phyloP scores from a whole-genome alignment of 2,797 vertebrate genomes.

The Tadarida brasiliensis region DNA sequence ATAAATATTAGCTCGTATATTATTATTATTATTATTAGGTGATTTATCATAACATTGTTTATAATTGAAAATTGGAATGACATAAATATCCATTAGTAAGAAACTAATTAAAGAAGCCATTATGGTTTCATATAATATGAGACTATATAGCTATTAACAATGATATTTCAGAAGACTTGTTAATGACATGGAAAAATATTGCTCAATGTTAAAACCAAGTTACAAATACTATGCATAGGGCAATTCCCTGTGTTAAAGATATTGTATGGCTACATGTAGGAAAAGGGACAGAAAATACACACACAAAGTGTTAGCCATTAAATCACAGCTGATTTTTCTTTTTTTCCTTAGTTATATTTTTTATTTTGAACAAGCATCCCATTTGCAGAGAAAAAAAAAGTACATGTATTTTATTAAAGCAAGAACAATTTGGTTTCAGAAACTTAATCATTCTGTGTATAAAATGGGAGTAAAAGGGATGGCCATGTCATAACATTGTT shows the following conservation, averaged over 20 bases:
- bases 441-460: not conserved
- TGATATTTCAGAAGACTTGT: not conserved
- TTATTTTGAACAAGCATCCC: not conserved
- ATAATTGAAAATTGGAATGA: constrained; percentile 50
- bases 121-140: constrained; percentile 7
- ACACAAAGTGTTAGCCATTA: not conserved
- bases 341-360: not conserved
- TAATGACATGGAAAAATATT: not conserved
- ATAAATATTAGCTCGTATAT: constrained; percentile 28
- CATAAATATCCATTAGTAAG: constrained; percentile 12
- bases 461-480: not conserved
- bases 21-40: not conserved
- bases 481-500: not conserved
- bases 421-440: not conserved
- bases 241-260: not conserved
- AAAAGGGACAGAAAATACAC: not conserved
- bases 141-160: not conserved
- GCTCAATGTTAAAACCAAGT: not conserved
- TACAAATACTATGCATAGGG: not conserved
- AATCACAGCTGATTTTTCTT: not conserved
- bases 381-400: not conserved
- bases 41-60: constrained; percentile 28
- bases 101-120: constrained; percentile 65
- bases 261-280: not conserved
- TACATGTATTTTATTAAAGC: not conserved